Evolutionary conservation across 2,113 vertebrate genomes (phyloP).

Genomic region (Lethenteron camtschaticum): DNA sequence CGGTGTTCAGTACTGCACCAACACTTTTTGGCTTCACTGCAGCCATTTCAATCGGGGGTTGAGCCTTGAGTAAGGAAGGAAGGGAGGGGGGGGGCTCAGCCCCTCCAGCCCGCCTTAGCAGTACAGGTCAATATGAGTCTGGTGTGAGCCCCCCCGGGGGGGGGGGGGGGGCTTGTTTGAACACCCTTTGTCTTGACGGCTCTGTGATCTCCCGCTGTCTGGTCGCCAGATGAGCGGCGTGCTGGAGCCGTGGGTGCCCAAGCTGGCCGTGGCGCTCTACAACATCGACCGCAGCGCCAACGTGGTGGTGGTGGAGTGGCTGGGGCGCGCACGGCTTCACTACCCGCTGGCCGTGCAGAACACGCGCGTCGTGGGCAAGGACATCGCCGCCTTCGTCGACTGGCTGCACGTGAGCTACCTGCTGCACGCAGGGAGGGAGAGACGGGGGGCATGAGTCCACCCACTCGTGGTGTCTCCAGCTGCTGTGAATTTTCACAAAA

Average conservation of each 20-base stretch:
- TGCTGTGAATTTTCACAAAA: background rate
- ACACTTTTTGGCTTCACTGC: too few species aligned
- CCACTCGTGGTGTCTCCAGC: background rate
- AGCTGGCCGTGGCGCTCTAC: background rate
- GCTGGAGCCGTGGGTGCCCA: slow-evolving; percentile 3
- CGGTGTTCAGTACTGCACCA: too few species aligned
- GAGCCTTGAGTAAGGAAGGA: too few species aligned
- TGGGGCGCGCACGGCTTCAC: background rate
- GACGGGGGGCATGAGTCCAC: background rate
- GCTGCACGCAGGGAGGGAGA: background rate
- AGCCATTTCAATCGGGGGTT: too few species aligned
- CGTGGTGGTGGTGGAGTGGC: slow-evolving; percentile 4
- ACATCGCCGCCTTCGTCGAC: slow-evolving; percentile 5
- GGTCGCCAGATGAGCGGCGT: background rate
- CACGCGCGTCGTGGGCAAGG: background rate
- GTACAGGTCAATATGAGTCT: too few species aligned
- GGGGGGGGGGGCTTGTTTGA: too few species aligned
- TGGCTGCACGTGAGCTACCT: background rate
- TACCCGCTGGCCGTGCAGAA: background rate
- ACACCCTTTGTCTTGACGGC: too few species aligned
- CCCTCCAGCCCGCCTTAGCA: too few species aligned
- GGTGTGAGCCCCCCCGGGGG: too few species aligned
- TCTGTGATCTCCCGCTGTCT: too few species aligned
- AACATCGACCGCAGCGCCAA: background rate
- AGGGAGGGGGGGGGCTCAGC: too few species aligned